A percentile compares a stretch with the other conserved stretches of the same genome.
phyloP scores from a whole-genome alignment of 1,140 invertebrate species.

The Popillia japonica region DNA sequence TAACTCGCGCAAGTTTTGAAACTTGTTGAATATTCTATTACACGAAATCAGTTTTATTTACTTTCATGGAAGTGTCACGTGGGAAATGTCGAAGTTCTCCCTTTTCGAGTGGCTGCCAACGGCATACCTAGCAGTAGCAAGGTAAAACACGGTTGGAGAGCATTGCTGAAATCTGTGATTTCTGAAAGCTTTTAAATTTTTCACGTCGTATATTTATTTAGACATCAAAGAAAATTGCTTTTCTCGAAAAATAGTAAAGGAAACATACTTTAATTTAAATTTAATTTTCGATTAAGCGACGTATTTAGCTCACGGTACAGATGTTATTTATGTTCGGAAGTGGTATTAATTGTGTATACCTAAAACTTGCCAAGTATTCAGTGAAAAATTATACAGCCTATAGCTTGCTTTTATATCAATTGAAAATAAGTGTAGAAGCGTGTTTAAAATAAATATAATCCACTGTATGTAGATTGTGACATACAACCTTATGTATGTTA shows the following conservation, averaged over 20 bases:
- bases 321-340: not conserved
- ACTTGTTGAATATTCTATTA: constrained; percentile 19
- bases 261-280: constrained; percentile 12
- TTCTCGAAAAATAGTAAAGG: constrained; percentile 7
- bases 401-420: no score
- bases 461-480: no score
- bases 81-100: constrained; percentile 17
- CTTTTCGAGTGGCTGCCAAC: constrained; percentile 9
- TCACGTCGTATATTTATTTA: not conserved
- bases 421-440: no score
- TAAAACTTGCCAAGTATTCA: no score
- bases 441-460: no score
- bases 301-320: not conserved
- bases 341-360: not conserved
- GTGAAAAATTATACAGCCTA: no score
- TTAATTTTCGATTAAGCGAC: constrained; percentile 14
- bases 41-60: constrained; percentile 19
- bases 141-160: not conserved
- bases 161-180: not conserved
- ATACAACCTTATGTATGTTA: no score
- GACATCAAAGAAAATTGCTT: constrained; percentile 18
- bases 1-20: constrained; percentile 4
- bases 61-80: constrained; percentile 1
- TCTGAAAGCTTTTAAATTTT: constrained; percentile 11
- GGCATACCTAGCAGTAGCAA: not conserved